phyloP scores from a whole-genome alignment of 2,113 vertebrate species.

The Tragelaphus strepsiceros region DNA sequence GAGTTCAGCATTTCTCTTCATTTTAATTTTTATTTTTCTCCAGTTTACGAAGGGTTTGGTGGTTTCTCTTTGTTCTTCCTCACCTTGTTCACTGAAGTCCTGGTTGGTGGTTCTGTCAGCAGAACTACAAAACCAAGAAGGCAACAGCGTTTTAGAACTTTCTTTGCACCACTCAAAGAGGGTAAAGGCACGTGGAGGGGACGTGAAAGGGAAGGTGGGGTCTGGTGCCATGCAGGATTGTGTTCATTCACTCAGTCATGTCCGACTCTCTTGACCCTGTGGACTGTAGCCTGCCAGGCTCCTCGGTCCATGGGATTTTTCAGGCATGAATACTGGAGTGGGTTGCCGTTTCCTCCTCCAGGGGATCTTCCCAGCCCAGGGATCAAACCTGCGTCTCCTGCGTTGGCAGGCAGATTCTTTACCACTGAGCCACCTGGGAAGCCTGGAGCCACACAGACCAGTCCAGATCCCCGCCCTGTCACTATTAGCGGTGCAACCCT shows the following conservation, averaged over 20 bases:
- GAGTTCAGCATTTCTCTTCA: conserved; percentile 17
- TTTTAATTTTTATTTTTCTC: conserved; percentile 47
- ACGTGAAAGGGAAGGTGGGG: not conserved
- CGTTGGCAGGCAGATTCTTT: not conserved
- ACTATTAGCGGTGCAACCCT: not conserved
- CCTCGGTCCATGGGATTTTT: not conserved
- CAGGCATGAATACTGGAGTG: not conserved
- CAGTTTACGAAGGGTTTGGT: not conserved
- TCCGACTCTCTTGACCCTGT: accelerated
- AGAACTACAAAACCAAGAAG: conserved; percentile 80
- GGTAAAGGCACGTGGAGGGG: not conserved
- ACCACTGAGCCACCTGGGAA: not conserved
- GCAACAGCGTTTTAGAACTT: not conserved
- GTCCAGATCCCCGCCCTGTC: not conserved
- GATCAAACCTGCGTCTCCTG: not conserved
- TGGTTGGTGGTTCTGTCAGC: conserved; percentile 68
- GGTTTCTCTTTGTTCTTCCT: conserved; percentile 2
- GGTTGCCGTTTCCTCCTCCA: not conserved
- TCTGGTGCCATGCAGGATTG: not conserved
- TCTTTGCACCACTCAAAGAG: not conserved
- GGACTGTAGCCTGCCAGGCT: not conserved
- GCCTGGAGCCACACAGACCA: not conserved
- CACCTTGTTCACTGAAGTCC: not conserved
- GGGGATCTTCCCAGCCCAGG: not conserved
- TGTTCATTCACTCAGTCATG: not conserved